Evolutionary conservation across 2,113 vertebrate genomes (phyloP).

Genomic region (Lucifuga dentata): DNA sequence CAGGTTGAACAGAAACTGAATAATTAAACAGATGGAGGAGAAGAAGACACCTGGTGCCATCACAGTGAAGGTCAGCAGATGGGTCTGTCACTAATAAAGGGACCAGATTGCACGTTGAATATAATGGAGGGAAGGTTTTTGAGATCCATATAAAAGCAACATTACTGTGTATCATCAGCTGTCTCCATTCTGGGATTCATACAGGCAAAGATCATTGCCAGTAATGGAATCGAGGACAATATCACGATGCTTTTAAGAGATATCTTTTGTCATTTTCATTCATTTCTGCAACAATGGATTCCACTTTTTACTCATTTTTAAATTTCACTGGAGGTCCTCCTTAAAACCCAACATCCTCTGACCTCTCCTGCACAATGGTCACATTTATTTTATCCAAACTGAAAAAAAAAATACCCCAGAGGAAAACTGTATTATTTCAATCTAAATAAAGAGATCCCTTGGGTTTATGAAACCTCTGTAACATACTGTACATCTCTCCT

Average conservation of each 20-base stretch:
- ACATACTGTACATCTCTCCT: not conserved
- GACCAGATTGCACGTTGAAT: slow-evolving; percentile 41
- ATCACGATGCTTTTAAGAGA: not conserved
- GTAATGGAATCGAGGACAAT: not conserved
- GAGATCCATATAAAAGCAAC: slow-evolving; percentile 22
- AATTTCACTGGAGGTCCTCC: not conserved
- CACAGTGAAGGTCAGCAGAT: slow-evolving; percentile 69
- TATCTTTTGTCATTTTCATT: no score
- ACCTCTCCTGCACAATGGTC: not conserved
- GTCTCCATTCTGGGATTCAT: slow-evolving; percentile 1
- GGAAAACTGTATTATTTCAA: slow-evolving; percentile 22
- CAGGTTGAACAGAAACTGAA: slow-evolving; percentile 65
- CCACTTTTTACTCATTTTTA: no score
- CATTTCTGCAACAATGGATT: no score
- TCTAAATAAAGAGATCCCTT: slow-evolving; percentile 31
- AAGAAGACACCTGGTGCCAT: slow-evolving; percentile 67
- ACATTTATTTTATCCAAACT: slow-evolving; percentile 1
- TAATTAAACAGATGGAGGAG: slow-evolving; percentile 75
- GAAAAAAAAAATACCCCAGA: not conserved
- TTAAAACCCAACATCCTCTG: not conserved
- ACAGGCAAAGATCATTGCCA: slow-evolving; percentile 1
- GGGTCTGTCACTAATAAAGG: slow-evolving; percentile 51
- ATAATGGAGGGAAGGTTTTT: slow-evolving; percentile 1
- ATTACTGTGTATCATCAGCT: slow-evolving; percentile 8
- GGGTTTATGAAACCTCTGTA: slow-evolving; percentile 22